Evolutionary conservation across 2,113 vertebrate genomes (phyloP).

Genomic region (Centropus bengalensis): DNA sequence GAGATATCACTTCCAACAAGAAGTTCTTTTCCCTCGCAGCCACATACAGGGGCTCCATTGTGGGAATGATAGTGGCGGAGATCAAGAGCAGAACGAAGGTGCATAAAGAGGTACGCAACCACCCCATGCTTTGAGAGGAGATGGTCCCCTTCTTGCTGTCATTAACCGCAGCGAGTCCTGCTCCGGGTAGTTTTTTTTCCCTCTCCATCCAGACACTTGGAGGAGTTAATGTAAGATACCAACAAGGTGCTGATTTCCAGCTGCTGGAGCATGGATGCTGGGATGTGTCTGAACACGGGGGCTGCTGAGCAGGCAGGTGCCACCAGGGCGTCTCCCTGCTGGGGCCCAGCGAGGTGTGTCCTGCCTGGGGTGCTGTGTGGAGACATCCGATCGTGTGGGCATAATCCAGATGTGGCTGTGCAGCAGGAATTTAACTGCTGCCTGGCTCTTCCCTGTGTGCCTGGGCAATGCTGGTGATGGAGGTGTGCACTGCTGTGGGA

Average conservation of each 20-base stretch:
- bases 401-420: neutral
- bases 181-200: neutral
- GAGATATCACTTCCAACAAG: conserved; percentile 99
- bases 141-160: neutral
- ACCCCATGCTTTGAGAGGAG: neutral
- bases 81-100: conserved; percentile 98
- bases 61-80: conserved; percentile 99
- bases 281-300: neutral
- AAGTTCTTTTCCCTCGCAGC: conserved; percentile 99
- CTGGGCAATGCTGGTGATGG: neutral
- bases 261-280: neutral
- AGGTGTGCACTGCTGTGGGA: neutral
- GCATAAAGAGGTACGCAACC: conserved; percentile 90
- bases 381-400: neutral
- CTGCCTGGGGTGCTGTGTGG: neutral
- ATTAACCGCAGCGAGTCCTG: neutral
- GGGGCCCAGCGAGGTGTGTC: neutral
- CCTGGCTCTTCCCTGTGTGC: neutral
- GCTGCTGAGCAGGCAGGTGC: neutral
- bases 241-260: neutral
- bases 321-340: neutral
- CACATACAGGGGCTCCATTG: conserved; percentile 92
- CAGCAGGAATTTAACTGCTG: neutral
- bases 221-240: neutral
- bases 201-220: neutral